Conservation (phyloP, 2,797 vertebrate genomes). For the Thalassophryne amazonica region DNA sequence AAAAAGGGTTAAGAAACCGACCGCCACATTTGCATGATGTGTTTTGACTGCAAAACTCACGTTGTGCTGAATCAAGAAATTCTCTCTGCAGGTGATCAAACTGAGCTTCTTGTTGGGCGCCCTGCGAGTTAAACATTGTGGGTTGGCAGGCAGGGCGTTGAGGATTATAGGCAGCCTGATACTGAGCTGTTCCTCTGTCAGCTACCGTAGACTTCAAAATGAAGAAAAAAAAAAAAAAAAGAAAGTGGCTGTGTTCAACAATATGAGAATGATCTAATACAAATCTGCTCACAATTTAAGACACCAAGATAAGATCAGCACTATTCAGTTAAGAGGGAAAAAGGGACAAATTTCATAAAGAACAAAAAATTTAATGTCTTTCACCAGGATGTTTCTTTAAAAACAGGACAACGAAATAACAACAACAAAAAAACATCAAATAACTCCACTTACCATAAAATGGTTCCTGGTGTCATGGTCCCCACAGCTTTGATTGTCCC, state of each 20-base stretch:
- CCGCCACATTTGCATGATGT: no score
- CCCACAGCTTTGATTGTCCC: constrained; percentile 60
- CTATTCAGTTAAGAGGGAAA: no score
- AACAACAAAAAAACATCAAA: background rate
- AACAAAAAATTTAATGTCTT: no score
- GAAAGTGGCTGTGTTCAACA: background rate
- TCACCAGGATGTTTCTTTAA: no score
- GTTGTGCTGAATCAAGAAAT: constrained; percentile 83
- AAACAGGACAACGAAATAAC: no score
- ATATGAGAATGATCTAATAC: background rate
- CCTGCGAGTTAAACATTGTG: constrained; percentile 70
- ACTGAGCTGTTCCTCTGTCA: constrained; percentile 63
- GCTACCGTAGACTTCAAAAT: constrained; percentile 60
- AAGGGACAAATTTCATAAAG: no score
- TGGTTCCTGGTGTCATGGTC: constrained; percentile 71
- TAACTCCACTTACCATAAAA: constrained; percentile 80
- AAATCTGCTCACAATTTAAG: background rate
- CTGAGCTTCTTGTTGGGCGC: constrained; percentile 62
- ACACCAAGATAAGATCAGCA: no score
- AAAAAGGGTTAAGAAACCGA: no score
- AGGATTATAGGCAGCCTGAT: constrained; percentile 84
- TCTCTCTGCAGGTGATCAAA: constrained; percentile 87
- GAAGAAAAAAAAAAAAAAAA: constrained; percentile 6
- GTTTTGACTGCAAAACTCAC: constrained; percentile 72
- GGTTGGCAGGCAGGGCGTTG: constrained; percentile 76